Conservation (phyloP, 2,888 invertebrate species). For the Dioctria rufipes region DNA sequence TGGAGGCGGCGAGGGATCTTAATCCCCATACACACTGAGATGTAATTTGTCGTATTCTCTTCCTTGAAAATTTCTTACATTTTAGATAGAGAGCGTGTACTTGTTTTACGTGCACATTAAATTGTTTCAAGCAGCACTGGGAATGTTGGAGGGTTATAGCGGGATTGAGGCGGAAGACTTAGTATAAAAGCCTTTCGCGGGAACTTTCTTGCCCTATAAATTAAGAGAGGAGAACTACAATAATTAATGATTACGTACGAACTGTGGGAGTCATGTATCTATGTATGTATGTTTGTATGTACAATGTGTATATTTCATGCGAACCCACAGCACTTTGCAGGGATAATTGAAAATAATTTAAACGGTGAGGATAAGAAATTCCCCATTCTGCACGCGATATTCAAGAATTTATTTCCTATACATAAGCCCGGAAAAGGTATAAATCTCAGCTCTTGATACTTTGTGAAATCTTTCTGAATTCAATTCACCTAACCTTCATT, state of each 20-base stretch:
- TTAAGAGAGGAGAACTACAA: conserved; percentile 19
- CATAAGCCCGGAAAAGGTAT: neutral
- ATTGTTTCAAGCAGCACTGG: neutral
- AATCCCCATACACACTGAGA: conserved; percentile 22
- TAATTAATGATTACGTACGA: conserved; percentile 42
- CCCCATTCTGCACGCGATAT: neutral
- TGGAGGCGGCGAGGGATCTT: conserved; percentile 21
- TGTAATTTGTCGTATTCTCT: conserved; percentile 43
- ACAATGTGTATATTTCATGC: neutral
- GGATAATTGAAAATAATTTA: conserved; percentile 50
- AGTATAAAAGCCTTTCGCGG: neutral
- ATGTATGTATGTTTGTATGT: too few species aligned
- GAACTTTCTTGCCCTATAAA: conserved; percentile 29
- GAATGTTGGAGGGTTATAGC: too few species aligned
- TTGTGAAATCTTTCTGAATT: too few species aligned
- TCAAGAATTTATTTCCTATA: neutral
- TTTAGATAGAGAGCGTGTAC: conserved; percentile 15
- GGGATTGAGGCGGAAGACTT: neutral
- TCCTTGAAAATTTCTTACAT: conserved; percentile 14
- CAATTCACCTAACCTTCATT: neutral
- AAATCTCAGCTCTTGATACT: neutral
- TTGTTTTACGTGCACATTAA: conserved; percentile 19
- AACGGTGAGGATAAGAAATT: neutral
- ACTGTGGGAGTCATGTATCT: neutral
- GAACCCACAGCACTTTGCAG: neutral